These are phyloP conservation scores for Helarctos malayanus DNA, from an alignment of 2,797 vertebrate genomes.

Conservation along the genomic window DNA sequence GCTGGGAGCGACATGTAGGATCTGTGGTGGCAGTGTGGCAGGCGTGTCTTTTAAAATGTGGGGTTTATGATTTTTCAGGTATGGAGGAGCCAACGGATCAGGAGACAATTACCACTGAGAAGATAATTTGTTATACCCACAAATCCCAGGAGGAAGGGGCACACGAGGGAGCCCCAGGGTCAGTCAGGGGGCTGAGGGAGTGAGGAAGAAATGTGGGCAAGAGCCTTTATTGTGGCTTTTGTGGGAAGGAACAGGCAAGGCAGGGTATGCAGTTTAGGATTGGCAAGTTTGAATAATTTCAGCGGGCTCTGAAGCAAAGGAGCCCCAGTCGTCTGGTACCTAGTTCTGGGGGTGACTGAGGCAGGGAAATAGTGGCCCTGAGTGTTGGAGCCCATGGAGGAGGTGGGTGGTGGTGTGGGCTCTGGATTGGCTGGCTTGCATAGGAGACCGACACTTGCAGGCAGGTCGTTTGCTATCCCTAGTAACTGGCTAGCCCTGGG, in stretches of 20 bases:
- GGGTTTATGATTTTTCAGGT: background rate
- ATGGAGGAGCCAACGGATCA: background rate
- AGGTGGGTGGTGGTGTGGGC: background rate
- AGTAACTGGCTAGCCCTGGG: background rate
- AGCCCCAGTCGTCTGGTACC: background rate
- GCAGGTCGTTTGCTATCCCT: background rate
- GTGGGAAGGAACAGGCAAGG: background rate
- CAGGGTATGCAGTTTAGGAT: too few species aligned
- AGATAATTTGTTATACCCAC: background rate
- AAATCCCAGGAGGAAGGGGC: background rate
- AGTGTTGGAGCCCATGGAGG: background rate
- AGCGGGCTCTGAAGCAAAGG: background rate
- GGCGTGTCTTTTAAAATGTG: background rate
- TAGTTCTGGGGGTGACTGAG: background rate
- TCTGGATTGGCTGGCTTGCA: background rate
- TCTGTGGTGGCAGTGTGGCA: background rate
- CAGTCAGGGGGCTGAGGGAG: background rate
- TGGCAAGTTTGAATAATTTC: background rate
- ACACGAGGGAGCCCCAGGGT: rapidly evolving
- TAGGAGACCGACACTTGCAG: background rate
- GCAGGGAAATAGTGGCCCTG: too few species aligned
- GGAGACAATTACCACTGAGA: background rate
- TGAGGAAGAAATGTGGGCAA: background rate
- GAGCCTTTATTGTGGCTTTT: background rate
- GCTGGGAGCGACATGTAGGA: background rate